Conservation (phyloP, 2,797 vertebrate species). For the Okamejei kenojei region DNA sequence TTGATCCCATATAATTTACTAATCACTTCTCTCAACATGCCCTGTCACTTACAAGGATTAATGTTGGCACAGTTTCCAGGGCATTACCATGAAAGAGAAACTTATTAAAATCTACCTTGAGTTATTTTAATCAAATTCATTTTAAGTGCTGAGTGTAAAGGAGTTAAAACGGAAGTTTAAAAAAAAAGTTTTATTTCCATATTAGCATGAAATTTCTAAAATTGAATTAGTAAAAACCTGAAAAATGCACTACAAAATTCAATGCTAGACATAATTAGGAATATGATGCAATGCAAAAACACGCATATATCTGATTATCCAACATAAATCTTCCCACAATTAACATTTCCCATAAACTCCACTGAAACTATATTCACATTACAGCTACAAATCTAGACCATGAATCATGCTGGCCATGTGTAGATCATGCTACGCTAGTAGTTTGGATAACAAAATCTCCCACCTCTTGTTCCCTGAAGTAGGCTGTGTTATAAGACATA, state of each 20-base stretch:
- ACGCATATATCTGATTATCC: background rate
- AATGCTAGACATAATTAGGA: background rate
- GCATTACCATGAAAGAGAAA: background rate
- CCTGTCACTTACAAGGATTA: too few species aligned
- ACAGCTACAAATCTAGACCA: background rate
- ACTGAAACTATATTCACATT: background rate
- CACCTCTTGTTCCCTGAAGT: background rate
- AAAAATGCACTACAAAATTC: background rate
- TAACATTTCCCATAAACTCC: background rate
- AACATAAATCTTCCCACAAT: background rate
- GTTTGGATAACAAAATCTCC: background rate
- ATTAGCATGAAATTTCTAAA: background rate
- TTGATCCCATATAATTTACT: too few species aligned
- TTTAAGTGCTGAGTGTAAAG: background rate
- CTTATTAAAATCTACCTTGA: background rate
- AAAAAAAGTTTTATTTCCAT: background rate
- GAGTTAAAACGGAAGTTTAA: background rate
- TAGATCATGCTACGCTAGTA: background rate
- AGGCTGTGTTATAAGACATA: background rate
- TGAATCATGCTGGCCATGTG: background rate
- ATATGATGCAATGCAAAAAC: background rate
- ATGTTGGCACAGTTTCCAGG: background rate
- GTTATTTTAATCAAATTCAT: background rate
- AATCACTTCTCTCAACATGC: too few species aligned
- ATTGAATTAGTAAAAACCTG: background rate